These are phyloP conservation scores for Gortyna flavago DNA, from an alignment of 2,888 invertebrate genomes.

Conservation along the genomic window DNA sequence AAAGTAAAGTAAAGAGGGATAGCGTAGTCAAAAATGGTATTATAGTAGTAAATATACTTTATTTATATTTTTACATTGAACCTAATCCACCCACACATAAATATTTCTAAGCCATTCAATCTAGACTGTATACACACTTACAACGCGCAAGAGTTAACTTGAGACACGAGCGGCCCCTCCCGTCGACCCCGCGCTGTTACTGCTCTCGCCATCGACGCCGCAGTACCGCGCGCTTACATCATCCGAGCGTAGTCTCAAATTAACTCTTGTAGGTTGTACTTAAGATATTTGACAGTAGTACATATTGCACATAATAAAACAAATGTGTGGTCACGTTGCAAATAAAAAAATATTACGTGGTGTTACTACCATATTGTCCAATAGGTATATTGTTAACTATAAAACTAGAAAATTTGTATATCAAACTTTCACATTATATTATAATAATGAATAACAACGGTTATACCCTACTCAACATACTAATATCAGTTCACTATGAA, in stretches of 20 bases:
- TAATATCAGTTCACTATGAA: slow-evolving; percentile 30
- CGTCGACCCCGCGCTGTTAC: no score
- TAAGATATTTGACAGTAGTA: slow-evolving; percentile 7
- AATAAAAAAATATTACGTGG: no score
- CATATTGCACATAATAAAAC: slow-evolving; percentile 43
- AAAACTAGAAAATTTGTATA: slow-evolving; percentile 42
- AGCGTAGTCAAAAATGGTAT: slow-evolving; percentile 35
- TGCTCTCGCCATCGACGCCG: no score
- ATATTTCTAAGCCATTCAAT: slow-evolving; percentile 29
- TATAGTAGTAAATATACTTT: slow-evolving; percentile 44
- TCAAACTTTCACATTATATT: slow-evolving; percentile 20
- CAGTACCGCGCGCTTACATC: neutral
- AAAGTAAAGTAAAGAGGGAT: slow-evolving; percentile 20
- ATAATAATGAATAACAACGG: slow-evolving; percentile 39
- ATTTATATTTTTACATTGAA: slow-evolving; percentile 28
- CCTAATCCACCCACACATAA: slow-evolving; percentile 13
- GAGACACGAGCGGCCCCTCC: no score
- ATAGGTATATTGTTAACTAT: slow-evolving; percentile 16
- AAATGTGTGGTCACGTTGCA: no score
- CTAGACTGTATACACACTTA: slow-evolving; percentile 2
- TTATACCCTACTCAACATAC: slow-evolving; percentile 29
- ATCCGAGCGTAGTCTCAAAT: neutral
- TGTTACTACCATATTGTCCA: no score
- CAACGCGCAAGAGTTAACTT: neutral
- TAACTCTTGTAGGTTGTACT: neutral